A percentile compares a stretch with the other conserved stretches of the same genome.
Conservation (phyloP, 1,140 invertebrate species). For the Scaptomyza montana region DNA sequence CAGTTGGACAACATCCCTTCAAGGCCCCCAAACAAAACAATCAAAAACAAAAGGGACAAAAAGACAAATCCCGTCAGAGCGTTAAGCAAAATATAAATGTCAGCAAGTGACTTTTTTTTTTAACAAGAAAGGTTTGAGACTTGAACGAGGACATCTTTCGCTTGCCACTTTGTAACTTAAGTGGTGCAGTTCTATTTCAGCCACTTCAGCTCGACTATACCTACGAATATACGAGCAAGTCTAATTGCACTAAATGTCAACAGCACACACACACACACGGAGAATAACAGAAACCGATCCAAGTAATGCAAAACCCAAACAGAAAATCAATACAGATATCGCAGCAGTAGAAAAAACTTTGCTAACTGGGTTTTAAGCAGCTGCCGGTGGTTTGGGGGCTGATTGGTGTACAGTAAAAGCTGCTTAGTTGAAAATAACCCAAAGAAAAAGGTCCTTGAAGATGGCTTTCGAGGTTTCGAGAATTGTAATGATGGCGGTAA, state of each 20-base stretch:
- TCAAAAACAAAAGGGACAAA: constrained; percentile 19
- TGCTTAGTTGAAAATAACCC: constrained; percentile 34
- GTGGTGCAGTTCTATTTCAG: constrained; percentile 37
- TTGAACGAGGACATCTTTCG: constrained; percentile 1
- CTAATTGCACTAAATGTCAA: constrained; percentile 52
- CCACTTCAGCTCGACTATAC: constrained; percentile 34
- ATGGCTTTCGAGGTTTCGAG: neutral
- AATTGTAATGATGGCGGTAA: no score
- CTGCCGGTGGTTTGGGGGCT: neutral
- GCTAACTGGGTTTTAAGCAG: constrained; percentile 12
- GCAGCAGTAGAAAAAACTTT: constrained; percentile 45
- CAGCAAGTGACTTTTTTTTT: constrained; percentile 9
- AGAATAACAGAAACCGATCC: constrained; percentile 5
- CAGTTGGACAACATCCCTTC: constrained; percentile 22
- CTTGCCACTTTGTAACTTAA: neutral
- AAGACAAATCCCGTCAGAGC: constrained; percentile 23
- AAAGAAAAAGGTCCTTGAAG: constrained; percentile 17
- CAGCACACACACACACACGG: constrained; percentile 23
- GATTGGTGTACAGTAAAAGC: constrained; percentile 29
- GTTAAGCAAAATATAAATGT: constrained; percentile 32
- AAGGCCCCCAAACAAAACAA: neutral
- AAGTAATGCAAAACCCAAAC: constrained; percentile 51
- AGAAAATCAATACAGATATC: constrained; percentile 65
- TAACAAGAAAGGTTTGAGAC: no score
- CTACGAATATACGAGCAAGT: constrained; percentile 29